Percentiles rank a stretch among this genome's conserved stretches.
Conservation (phyloP, 2,888 invertebrate genomes). For the Drosophila rellima region DNA sequence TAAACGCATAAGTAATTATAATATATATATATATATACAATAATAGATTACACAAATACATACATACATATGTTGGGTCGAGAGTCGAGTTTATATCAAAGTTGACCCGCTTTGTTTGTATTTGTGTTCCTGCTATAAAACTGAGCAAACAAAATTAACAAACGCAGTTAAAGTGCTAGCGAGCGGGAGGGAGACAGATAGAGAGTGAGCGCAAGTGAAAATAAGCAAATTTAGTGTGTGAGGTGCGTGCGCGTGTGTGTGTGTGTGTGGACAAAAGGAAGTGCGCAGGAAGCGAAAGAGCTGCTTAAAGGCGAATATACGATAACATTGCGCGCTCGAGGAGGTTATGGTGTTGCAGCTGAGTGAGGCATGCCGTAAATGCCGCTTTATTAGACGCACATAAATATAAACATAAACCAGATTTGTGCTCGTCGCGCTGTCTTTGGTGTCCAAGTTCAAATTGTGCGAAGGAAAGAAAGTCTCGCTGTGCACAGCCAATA, state of each 20-base stretch:
- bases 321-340: constrained; percentile 28
- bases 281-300: constrained; percentile 59
- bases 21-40: constrained; percentile 20
- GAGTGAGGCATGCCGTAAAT: constrained; percentile 43
- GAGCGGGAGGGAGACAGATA: neutral
- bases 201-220: constrained; percentile 2
- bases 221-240: constrained; percentile 15
- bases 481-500: constrained; percentile 21
- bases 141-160: constrained; percentile 60
- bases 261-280: constrained; percentile 46
- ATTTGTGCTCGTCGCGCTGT: constrained; percentile 53
- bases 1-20: neutral
- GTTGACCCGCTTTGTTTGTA: constrained; percentile 58
- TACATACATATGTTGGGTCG: constrained; percentile 20
- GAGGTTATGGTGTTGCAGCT: constrained; percentile 47
- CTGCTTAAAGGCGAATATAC: constrained; percentile 47
- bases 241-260: constrained; percentile 12
- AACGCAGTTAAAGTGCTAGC: constrained; percentile 11
- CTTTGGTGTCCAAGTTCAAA: constrained; percentile 77
- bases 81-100: constrained; percentile 18
- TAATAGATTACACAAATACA: neutral
- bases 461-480: constrained; percentile 74
- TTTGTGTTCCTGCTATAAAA: constrained; percentile 77
- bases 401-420: constrained; percentile 74
- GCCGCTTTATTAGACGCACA: constrained; percentile 66